Conservation (phyloP, 1,140 invertebrate species). For the Brachionus koreanus region DNA sequence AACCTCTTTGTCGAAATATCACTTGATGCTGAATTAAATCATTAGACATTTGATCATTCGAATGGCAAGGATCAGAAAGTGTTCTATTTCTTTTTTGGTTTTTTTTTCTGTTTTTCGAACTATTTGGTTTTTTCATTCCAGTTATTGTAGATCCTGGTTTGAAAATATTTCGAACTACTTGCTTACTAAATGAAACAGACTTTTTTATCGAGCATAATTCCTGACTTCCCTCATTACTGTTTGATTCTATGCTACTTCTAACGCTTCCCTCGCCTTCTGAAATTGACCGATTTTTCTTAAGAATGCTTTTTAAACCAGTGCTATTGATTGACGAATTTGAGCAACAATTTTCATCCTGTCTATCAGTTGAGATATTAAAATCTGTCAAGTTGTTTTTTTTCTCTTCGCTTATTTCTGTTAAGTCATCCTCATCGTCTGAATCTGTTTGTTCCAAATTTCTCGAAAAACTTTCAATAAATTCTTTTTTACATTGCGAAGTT, state of each 20-base stretch:
- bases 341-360: not conserved
- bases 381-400: not conserved
- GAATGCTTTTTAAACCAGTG: constrained; percentile 1
- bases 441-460: not conserved
- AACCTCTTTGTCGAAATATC: not conserved
- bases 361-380: not conserved
- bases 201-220: constrained; percentile 11
- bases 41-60: not conserved
- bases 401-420: not conserved
- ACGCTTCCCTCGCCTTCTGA: constrained; percentile 28
- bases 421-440: not conserved
- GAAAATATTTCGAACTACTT: constrained; percentile 33
- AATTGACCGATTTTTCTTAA: constrained; percentile 24
- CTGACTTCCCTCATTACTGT: constrained; percentile 15
- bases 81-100: constrained; percentile 40
- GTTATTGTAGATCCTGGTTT: constrained; percentile 36
- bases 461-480: constrained; percentile 20
- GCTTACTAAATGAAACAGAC: constrained; percentile 40
- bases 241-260: not conserved
- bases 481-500: not conserved
- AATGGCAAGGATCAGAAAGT: constrained; percentile 21
- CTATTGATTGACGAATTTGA: not conserved
- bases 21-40: not conserved
- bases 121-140: constrained; percentile 36
- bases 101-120: constrained; percentile 24